Percentiles rank a stretch among this genome's conserved stretches.
Conservation (phyloP, 1,140 invertebrate species). For the Temnothorax curvispinosus region DNA sequence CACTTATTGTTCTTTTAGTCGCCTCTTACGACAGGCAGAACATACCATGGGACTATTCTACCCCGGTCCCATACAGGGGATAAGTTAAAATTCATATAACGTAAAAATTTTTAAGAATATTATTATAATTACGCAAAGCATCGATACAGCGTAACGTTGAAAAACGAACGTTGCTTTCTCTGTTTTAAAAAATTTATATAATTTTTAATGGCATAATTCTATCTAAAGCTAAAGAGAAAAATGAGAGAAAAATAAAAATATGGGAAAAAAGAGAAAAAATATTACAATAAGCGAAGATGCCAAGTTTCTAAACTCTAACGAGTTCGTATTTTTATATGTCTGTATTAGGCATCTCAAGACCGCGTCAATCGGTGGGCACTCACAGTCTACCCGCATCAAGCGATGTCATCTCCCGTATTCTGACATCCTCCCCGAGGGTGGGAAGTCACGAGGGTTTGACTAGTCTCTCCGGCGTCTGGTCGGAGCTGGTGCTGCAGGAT, state of each 20-base stretch:
- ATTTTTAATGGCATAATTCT: neutral
- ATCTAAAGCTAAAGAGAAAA: neutral
- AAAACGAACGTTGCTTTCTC: neutral
- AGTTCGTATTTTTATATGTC: neutral
- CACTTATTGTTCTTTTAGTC: too few species aligned
- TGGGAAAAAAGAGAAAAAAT: neutral
- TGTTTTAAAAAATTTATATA: neutral
- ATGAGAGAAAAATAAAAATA: neutral
- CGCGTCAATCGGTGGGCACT: constrained; percentile 85
- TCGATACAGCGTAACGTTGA: too few species aligned
- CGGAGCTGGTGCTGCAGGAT: constrained; percentile 92
- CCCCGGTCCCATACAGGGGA: too few species aligned
- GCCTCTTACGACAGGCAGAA: too few species aligned
- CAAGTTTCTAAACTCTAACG: neutral
- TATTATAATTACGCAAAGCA: neutral
- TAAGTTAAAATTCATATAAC: neutral
- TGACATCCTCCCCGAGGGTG: constrained; percentile 60
- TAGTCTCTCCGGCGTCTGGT: constrained; percentile 92
- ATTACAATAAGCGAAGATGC: neutral
- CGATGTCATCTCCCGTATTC: constrained; percentile 78
- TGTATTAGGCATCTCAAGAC: constrained; percentile 87
- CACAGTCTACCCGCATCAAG: constrained; percentile 87
- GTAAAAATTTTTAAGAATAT: neutral
- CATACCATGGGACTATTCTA: too few species aligned
- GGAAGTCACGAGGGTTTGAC: constrained; percentile 90